Evolutionary conservation across 2,113 vertebrate genomes (phyloP).

Genomic region (Brachypteracias leptosomus): DNA sequence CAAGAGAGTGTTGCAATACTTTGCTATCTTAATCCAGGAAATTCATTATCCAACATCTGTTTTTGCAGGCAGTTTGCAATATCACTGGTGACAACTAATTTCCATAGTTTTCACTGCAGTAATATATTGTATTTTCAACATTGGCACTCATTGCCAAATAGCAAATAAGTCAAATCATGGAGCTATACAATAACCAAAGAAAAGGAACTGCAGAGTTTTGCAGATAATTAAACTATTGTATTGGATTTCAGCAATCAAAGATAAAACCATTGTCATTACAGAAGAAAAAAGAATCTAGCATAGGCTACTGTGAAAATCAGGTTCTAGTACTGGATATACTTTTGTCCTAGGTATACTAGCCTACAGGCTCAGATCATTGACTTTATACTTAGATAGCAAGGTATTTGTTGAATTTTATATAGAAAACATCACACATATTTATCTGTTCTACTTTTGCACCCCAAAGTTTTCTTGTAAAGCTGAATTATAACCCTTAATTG

Average conservation of each 20-base stretch:
- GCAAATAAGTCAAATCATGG: constrained; percentile 29
- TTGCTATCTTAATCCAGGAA: constrained; percentile 59
- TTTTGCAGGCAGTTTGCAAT: constrained; percentile 55
- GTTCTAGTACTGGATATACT: neutral
- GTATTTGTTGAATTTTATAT: neutral
- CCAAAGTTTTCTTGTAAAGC: neutral
- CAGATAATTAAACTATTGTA: neutral
- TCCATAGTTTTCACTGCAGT: constrained; percentile 27
- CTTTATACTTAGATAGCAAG: neutral
- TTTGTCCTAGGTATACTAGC: neutral
- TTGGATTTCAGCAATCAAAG: constrained; percentile 24
- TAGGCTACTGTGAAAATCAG: neutral
- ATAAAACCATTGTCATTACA: neutral
- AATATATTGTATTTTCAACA: constrained; percentile 46
- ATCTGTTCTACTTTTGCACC: neutral
- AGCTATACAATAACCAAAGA: neutral
- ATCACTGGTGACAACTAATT: constrained; percentile 42
- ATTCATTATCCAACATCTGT: constrained; percentile 68
- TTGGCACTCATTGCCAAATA: constrained; percentile 50
- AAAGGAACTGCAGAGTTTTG: neutral
- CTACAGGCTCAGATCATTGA: neutral
- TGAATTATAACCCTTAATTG: neutral
- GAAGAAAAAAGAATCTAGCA: neutral
- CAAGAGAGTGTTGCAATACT: constrained; percentile 38
- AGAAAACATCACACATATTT: neutral